phyloP scores from a whole-genome alignment of 1,140 invertebrate species.

The Pomacea maculata region DNA sequence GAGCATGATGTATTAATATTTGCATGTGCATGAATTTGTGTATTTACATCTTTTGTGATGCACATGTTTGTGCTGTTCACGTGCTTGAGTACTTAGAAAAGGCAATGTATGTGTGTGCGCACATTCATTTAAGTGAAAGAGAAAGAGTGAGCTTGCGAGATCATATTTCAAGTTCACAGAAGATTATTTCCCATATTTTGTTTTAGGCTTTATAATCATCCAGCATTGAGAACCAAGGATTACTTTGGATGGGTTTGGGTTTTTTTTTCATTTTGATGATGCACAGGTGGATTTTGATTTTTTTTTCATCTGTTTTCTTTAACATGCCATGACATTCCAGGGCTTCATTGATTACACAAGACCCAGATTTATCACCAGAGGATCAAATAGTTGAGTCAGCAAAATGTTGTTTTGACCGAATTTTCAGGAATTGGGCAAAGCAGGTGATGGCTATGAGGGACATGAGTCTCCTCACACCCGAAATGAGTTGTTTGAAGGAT shows the following conservation, averaged over 20 bases:
- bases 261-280: too few species aligned
- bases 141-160: too few species aligned
- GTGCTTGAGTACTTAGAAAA: not conserved
- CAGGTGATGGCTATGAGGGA: slow-evolving; percentile 48
- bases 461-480: slow-evolving; percentile 68
- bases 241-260: too few species aligned
- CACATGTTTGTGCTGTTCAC: not conserved
- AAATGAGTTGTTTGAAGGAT: slow-evolving; percentile 71
- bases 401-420: not conserved
- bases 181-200: too few species aligned
- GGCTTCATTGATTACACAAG: too few species aligned
- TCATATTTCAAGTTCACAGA: too few species aligned
- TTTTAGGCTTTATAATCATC: too few species aligned
- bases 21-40: slow-evolving; percentile 2
- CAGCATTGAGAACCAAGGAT: too few species aligned
- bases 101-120: not conserved
- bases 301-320: too few species aligned
- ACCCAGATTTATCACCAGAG: not conserved
- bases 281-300: too few species aligned
- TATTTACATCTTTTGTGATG: not conserved
- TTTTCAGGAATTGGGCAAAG: slow-evolving; percentile 44
- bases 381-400: not conserved
- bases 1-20: slow-evolving; percentile 1
- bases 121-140: too few species aligned
- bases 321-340: too few species aligned